A percentile compares a stretch with the other conserved stretches of the same genome.
These are phyloP conservation scores for Panthera leo DNA, from an alignment of 2,113 vertebrate genomes.

Conservation along the genomic window DNA sequence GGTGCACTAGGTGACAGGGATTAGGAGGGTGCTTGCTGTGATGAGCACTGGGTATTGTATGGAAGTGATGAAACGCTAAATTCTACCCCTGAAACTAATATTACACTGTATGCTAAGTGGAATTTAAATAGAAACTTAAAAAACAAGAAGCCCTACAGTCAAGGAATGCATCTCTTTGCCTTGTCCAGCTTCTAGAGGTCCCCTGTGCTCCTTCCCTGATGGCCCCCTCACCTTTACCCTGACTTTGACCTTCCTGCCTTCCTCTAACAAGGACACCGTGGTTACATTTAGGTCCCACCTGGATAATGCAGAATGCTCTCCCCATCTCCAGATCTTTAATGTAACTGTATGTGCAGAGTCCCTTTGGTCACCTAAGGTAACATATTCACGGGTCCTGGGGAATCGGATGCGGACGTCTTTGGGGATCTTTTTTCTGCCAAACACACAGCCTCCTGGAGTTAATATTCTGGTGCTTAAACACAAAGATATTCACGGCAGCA, in stretches of 20 bases:
- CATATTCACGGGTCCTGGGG: not conserved
- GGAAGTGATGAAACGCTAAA: too few relatives aligned
- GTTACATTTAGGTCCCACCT: not conserved
- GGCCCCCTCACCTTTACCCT: not conserved
- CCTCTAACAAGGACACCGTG: not conserved
- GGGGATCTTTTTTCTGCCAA: not conserved
- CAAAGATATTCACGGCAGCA: not conserved
- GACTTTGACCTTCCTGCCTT: not conserved
- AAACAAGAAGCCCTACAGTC: too few relatives aligned
- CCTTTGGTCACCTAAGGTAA: not conserved
- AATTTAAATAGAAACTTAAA: too few relatives aligned
- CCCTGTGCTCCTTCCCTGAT: rapidly evolving
- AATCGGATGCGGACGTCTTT: not conserved
- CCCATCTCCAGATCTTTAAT: not conserved
- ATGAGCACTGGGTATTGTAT: too few relatives aligned
- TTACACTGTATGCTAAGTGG: too few relatives aligned
- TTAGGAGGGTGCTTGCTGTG: too few relatives aligned
- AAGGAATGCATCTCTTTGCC: not conserved
- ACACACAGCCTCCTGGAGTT: not conserved
- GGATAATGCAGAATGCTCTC: not conserved
- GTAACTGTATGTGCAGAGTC: not conserved
- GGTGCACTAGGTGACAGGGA: too few relatives aligned
- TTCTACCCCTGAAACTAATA: too few relatives aligned
- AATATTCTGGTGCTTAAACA: not conserved
- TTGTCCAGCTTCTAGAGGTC: not conserved